Evolutionary conservation across 2,113 vertebrate genomes (phyloP).

Genomic region (Forbesichthys agassizii): DNA sequence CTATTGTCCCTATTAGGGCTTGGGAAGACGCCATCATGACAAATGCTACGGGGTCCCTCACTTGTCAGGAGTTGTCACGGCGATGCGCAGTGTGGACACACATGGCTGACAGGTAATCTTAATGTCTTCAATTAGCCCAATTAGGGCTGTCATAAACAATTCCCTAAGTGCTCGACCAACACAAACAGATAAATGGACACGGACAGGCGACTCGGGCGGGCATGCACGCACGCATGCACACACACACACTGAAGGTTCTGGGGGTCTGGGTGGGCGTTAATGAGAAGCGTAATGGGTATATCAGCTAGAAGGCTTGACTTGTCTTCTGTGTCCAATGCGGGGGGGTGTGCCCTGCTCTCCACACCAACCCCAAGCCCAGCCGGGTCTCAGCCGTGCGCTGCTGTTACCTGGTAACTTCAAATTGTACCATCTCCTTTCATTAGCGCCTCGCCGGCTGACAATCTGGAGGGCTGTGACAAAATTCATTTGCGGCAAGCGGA

Average conservation of each 20-base stretch:
- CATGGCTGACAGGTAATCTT: slow-evolving; percentile 99
- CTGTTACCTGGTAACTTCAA: slow-evolving; percentile 96
- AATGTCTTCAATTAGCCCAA: slow-evolving; percentile 99
- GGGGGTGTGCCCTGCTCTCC: slow-evolving; percentile 15
- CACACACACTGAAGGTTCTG: slow-evolving; percentile 68
- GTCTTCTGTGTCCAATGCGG: slow-evolving; percentile 75
- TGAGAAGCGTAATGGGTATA: slow-evolving; percentile 95
- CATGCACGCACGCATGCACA: slow-evolving; percentile 13
- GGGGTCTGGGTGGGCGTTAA: slow-evolving; percentile 79
- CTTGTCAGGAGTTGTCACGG: slow-evolving; percentile 99
- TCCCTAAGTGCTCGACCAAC: slow-evolving; percentile 94
- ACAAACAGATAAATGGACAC: slow-evolving; percentile 96
- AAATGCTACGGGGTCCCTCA: slow-evolving; percentile 96
- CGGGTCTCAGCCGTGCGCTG: slow-evolving; percentile 89
- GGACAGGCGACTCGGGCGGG: slow-evolving; percentile 25
- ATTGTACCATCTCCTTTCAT: slow-evolving; percentile 99
- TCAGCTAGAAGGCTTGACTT: slow-evolving; percentile 85
- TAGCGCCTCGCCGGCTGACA: slow-evolving; percentile 88
- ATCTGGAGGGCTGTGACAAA: slow-evolving; percentile 97
- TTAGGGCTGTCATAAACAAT: slow-evolving; percentile 99
- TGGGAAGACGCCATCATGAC: slow-evolving; percentile 94
- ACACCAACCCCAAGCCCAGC: slow-evolving; percentile 60
- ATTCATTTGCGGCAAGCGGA: slow-evolving; percentile 88
- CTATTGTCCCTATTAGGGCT: slow-evolving; percentile 95
- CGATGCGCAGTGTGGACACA: slow-evolving; percentile 94